Conservation (phyloP, 2,113 vertebrate genomes). For the Chaenogobius annularis region DNA sequence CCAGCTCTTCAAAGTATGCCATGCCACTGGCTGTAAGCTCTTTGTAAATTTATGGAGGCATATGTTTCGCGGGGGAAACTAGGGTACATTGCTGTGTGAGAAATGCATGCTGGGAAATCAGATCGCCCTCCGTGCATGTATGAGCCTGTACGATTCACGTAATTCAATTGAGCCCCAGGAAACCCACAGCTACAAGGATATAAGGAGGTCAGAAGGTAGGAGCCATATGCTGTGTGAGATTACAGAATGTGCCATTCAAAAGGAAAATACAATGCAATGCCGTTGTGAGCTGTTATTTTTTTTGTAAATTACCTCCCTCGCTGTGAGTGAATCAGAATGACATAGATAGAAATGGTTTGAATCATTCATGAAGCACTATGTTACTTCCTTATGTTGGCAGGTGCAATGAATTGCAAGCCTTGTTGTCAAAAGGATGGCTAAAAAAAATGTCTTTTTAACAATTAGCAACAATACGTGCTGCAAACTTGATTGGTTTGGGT, state of each 20-base stretch:
- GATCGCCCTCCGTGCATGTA: not conserved
- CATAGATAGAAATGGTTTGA: not conserved
- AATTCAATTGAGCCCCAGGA: conserved; percentile 1
- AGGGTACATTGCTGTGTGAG: conserved; percentile 16
- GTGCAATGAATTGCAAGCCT: not conserved
- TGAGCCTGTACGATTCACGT: not conserved
- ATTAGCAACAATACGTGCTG: no score
- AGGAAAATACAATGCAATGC: not conserved
- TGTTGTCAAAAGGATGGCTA: not conserved
- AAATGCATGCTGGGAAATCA: not conserved
- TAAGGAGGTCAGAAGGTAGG: conserved; percentile 12
- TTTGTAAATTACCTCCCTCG: not conserved
- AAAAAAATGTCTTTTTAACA: no score
- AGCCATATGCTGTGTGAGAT: conserved; percentile 7
- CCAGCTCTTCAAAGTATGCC: conserved; percentile 36
- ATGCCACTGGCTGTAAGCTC: conserved; percentile 36
- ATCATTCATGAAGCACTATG: not conserved
- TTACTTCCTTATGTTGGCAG: not conserved
- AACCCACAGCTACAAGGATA: not conserved
- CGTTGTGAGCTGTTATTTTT: not conserved
- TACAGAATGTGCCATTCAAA: not conserved
- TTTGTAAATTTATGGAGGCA: conserved; percentile 34
- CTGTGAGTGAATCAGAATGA: not conserved
- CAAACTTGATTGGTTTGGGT: no score
- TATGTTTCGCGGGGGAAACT: conserved; percentile 24